phyloP scores from a whole-genome alignment of 1,140 invertebrate species.

The Pachypeltis micranthus region DNA sequence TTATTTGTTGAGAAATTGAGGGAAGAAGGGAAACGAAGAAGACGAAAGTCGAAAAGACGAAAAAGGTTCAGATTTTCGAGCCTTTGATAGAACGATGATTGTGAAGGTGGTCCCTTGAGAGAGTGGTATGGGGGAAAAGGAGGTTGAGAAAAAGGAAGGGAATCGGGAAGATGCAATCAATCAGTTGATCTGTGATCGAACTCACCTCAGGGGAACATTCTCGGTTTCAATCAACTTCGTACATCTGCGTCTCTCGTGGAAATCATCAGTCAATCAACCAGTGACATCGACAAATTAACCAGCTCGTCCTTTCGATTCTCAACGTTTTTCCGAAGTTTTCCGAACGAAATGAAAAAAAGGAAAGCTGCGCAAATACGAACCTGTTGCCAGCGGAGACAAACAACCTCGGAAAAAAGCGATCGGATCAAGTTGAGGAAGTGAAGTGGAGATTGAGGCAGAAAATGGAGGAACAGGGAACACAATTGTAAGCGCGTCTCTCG shows the following conservation, averaged over 20 bases:
- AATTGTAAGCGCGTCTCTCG: too few relatives aligned
- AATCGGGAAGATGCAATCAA: constrained; percentile 1
- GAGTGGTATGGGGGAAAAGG: too few relatives aligned
- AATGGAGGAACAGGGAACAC: too few relatives aligned
- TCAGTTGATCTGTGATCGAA: constrained; percentile 9
- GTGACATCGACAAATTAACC: constrained; percentile 3
- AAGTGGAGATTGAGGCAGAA: too few relatives aligned
- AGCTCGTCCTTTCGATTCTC: not conserved
- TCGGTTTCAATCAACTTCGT: constrained; percentile 1
- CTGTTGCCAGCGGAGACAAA: not conserved
- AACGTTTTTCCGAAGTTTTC: not conserved
- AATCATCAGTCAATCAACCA: not conserved
- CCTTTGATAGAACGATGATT: constrained; percentile 2
- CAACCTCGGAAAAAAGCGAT: too few relatives aligned
- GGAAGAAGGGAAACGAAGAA: not conserved
- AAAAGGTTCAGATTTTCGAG: too few relatives aligned
- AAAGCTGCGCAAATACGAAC: too few relatives aligned
- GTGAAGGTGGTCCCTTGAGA: not conserved
- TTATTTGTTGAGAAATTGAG: not conserved
- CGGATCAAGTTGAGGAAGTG: too few relatives aligned
- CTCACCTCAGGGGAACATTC: constrained; percentile 9
- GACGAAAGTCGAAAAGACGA: too few relatives aligned
- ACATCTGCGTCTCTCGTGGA: not conserved
- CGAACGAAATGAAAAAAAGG: too few relatives aligned
- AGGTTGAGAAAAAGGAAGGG: not conserved